Evolutionary conservation across 1,140 invertebrate genomes (phyloP).

Genomic region (Campoletis sonorensis): DNA sequence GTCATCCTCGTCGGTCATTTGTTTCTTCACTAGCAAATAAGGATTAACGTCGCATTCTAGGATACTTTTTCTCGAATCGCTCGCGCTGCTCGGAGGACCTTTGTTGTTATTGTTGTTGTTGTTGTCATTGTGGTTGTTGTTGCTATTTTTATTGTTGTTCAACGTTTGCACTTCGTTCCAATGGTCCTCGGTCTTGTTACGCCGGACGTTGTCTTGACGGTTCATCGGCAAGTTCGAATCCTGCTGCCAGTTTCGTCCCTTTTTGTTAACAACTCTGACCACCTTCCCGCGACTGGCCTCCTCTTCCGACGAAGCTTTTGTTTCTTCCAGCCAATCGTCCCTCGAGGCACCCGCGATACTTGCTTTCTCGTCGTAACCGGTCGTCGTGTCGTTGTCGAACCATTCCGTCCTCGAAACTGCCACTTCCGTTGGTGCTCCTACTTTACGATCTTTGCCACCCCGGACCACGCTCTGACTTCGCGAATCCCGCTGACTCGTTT

Average conservation of each 20-base stretch:
- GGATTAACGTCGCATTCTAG: conserved; percentile 91
- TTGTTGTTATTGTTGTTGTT: not conserved
- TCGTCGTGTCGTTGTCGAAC: conserved; percentile 66
- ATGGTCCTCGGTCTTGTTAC: conserved; percentile 36
- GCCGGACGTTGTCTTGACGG: conserved; percentile 27
- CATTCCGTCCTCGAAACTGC: conserved; percentile 66
- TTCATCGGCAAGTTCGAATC: conserved; percentile 49
- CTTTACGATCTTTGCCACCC: conserved; percentile 63
- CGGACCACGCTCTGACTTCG: conserved; percentile 78
- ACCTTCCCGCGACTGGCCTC: conserved; percentile 33
- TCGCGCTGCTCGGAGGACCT: not conserved
- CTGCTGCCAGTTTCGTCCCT: conserved; percentile 56
- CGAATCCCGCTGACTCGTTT: conserved; percentile 75
- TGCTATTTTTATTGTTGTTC: not conserved
- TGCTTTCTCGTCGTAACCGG: conserved; percentile 37
- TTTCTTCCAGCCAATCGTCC: conserved; percentile 58
- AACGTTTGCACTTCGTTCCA: not conserved
- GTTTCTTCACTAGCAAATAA: conserved; percentile 84
- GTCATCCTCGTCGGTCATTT: conserved; percentile 69
- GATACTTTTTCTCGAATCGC: conserved; percentile 81
- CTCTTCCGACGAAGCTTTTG: not conserved
- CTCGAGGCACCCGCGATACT: conserved; percentile 39
- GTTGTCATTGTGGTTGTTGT: not conserved
- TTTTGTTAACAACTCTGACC: conserved; percentile 38
- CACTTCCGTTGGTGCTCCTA: conserved; percentile 45